A percentile compares a stretch with the other conserved stretches of the same genome.
Evolutionary conservation across 2,113 vertebrate species (phyloP).

Genomic region (Thermophis baileyi): DNA sequence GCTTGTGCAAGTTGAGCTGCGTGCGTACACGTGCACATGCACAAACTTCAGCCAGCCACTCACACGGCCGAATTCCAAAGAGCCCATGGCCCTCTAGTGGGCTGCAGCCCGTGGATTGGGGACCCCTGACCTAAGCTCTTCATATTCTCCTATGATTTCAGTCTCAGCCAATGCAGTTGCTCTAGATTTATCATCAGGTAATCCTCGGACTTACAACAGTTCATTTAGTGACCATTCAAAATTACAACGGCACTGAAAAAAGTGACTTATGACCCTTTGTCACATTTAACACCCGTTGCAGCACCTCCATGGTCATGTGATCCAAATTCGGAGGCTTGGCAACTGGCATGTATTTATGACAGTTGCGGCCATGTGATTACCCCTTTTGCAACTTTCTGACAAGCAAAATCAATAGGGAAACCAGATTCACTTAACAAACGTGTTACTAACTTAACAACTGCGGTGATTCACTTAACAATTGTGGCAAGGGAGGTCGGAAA

Average conservation of each 20-base stretch:
- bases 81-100: no score
- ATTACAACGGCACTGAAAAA: neutral
- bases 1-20: no score
- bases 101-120: no score
- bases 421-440: neutral
- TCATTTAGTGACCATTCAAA: neutral
- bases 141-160: neutral
- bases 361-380: no score
- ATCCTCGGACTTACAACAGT: no score
- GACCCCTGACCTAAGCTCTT: neutral
- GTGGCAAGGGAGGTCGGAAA: neutral
- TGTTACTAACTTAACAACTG: neutral
- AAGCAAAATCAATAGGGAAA: neutral
- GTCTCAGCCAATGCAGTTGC: neutral
- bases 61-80: no score
- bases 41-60: no score
- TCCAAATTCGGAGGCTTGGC: no score
- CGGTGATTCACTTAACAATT: neutral
- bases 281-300: neutral
- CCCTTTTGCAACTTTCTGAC: neutral
- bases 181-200: neutral
- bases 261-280: neutral
- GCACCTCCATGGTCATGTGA: no score
- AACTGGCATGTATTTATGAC: no score
- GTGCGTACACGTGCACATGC: no score